These are phyloP conservation scores for Dreissena rostriformis DNA, from an alignment of 1,140 invertebrate genomes.

Conservation along the genomic window DNA sequence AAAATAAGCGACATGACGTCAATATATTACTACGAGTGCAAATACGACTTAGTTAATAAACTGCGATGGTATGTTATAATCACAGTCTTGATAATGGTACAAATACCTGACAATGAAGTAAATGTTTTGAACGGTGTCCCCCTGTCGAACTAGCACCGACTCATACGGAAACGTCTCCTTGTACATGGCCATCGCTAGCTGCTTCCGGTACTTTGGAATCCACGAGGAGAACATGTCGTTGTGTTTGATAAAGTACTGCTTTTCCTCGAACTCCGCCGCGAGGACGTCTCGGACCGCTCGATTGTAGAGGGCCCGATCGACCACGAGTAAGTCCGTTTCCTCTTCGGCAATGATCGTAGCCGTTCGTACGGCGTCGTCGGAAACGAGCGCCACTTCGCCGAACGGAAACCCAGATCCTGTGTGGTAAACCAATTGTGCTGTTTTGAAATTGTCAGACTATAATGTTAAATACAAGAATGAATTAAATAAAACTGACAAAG, in stretches of 20 bases:
- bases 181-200: constrained; percentile 79
- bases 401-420: constrained; percentile 77
- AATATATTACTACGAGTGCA: neutral
- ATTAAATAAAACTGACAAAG: too few species aligned
- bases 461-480: too few species aligned
- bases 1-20: neutral
- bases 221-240: constrained; percentile 76
- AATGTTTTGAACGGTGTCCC: constrained; percentile 72
- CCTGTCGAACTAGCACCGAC: constrained; percentile 74
- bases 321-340: constrained; percentile 75
- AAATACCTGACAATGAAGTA: constrained; percentile 80
- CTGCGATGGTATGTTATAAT: neutral
- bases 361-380: constrained; percentile 76
- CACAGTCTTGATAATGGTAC: neutral
- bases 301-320: constrained; percentile 78
- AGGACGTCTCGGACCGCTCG: constrained; percentile 78
- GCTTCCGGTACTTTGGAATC: constrained; percentile 79
- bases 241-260: constrained; percentile 74
- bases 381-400: constrained; percentile 78
- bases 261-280: constrained; percentile 78
- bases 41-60: neutral
- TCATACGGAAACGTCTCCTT: constrained; percentile 77
- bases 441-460: too few species aligned
- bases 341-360: constrained; percentile 77
- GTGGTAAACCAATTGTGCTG: neutral